phyloP scores from a whole-genome alignment of 2,888 invertebrate genomes.

The Lochmaea crataegi region DNA sequence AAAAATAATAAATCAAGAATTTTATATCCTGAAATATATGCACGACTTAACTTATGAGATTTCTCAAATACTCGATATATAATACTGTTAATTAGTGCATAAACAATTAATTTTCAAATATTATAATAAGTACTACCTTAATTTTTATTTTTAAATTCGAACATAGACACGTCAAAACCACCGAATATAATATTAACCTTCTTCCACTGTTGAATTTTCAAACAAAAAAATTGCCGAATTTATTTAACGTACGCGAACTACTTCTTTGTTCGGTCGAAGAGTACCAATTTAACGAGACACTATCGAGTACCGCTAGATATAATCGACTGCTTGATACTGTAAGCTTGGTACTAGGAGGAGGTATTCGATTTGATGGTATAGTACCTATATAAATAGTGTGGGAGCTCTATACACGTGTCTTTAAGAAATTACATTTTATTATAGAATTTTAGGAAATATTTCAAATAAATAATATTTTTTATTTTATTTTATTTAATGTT shows the following conservation, averaged over 20 bases:
- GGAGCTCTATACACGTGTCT: constrained; percentile 7
- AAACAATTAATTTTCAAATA: background rate
- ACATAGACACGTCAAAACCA: background rate
- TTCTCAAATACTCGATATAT: background rate
- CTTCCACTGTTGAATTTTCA: constrained; percentile 5
- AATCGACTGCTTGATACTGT: constrained; percentile 28
- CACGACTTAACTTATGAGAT: no score
- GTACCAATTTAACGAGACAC: constrained; percentile 32
- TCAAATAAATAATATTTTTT: no score
- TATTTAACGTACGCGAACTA: constrained; percentile 17
- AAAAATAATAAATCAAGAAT: background rate
- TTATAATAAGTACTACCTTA: constrained; percentile 10
- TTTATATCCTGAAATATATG: constrained; percentile 4
- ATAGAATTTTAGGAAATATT: no score
- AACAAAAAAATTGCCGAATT: constrained; percentile 19
- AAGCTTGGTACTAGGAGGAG: constrained; percentile 26
- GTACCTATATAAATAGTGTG: constrained; percentile 7
- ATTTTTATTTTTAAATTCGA: background rate
- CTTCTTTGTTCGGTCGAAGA: constrained; percentile 20
- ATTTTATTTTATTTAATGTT: no score
- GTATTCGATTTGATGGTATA: constrained; percentile 23
- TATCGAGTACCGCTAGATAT: constrained; percentile 21
- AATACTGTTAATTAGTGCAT: background rate
- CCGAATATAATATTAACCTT: background rate
- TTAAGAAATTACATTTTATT: background rate